Evolutionary conservation across 1,140 invertebrate species (phyloP).

Genomic region (Daktulosphaira vitifoliae): DNA sequence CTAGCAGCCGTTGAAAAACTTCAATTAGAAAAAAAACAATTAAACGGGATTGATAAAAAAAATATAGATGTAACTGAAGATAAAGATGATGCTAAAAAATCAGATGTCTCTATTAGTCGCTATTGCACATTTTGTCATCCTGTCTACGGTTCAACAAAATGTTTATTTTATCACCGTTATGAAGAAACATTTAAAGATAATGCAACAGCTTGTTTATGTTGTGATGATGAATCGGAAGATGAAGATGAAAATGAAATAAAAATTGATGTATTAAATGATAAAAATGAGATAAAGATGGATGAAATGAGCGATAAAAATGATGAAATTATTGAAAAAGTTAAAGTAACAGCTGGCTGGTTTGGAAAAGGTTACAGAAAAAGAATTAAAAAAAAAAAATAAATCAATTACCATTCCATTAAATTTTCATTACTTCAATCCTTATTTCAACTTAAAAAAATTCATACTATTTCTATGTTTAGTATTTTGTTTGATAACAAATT

Average conservation of each 20-base stretch:
- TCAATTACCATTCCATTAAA: not conserved
- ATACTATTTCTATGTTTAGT: too few species aligned
- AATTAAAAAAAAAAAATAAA: slow-evolving; percentile 47
- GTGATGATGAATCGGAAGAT: slow-evolving; percentile 33
- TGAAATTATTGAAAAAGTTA: slow-evolving; percentile 43
- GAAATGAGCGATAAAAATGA: slow-evolving; percentile 37
- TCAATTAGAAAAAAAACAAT: slow-evolving; percentile 6
- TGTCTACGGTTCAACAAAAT: slow-evolving; percentile 47
- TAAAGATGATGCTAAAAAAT: slow-evolving; percentile 24
- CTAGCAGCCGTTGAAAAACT: slow-evolving; percentile 20
- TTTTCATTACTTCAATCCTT: too few species aligned
- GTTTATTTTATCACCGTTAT: slow-evolving; percentile 49
- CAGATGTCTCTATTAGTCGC: slow-evolving; percentile 31
- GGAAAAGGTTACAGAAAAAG: slow-evolving; percentile 53
- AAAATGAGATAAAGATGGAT: not conserved
- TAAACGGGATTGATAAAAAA: not conserved
- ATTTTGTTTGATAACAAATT: too few species aligned
- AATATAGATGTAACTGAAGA: slow-evolving; percentile 4
- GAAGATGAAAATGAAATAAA: slow-evolving; percentile 33
- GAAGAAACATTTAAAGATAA: slow-evolving; percentile 15
- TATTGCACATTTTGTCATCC: slow-evolving; percentile 49
- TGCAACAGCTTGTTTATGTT: slow-evolving; percentile 15
- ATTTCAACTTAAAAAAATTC: too few species aligned
- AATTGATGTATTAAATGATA: slow-evolving; percentile 7
- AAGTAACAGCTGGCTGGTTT: slow-evolving; percentile 55